Percentiles rank a stretch among this genome's conserved stretches.
phyloP scores from a whole-genome alignment of 2,113 vertebrate species.

The Cottus gobio region DNA sequence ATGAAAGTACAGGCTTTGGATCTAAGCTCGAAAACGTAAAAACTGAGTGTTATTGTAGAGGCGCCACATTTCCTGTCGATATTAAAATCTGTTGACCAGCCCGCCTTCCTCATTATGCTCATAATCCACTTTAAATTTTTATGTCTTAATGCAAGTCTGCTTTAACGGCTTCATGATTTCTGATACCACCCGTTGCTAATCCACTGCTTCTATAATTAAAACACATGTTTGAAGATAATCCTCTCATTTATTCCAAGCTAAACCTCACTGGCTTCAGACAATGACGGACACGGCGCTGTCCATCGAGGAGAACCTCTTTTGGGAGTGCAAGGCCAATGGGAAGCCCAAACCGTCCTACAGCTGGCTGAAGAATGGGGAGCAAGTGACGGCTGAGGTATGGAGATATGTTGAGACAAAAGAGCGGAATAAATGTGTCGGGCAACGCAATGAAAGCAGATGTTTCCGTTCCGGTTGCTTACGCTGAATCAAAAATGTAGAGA shows the following conservation, averaged over 20 bases:
- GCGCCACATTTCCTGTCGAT: conserved; percentile 9
- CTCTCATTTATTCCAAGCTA: conserved; percentile 83
- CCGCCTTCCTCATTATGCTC: conserved; percentile 5
- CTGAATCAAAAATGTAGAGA: neutral
- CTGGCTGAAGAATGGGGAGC: conserved; percentile 92
- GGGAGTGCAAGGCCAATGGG: conserved; percentile 93
- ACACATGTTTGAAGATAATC: conserved; percentile 61
- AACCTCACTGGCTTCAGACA: conserved; percentile 93
- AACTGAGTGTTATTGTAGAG: conserved; percentile 5
- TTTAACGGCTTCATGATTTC: conserved; percentile 28
- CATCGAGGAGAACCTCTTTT: conserved; percentile 89
- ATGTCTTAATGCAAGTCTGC: conserved; percentile 35
- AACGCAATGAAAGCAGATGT: neutral
- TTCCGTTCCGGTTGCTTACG: neutral
- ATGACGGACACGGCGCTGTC: conserved; percentile 86
- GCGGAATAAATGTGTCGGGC: neutral
- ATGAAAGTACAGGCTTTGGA: neutral
- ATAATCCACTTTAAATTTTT: conserved; percentile 44
- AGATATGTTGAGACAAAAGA: neutral
- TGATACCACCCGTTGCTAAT: conserved; percentile 38
- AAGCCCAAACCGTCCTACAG: conserved; percentile 94
- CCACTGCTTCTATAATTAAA: conserved; percentile 47
- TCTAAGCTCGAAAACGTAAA: neutral
- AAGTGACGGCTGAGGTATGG: conserved; percentile 85
- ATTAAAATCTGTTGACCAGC: conserved; percentile 22